phyloP scores from a whole-genome alignment of 35 echinoderm and acorn worm species.

The Apostichopus parvimensis region DNA sequence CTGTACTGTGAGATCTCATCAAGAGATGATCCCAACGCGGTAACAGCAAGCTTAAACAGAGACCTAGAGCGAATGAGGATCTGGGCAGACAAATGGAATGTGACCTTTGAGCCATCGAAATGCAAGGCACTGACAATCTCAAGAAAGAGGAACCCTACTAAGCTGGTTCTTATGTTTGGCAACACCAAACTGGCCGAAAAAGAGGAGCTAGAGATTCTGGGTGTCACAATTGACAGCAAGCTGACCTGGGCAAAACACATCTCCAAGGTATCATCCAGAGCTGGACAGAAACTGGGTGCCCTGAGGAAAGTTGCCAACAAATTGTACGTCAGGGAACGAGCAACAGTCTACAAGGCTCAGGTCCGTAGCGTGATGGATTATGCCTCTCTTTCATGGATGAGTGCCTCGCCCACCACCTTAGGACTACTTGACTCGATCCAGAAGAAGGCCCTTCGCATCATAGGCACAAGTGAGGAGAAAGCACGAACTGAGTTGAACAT shows the following conservation, averaged over 20 bases:
- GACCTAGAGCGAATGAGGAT: conserved; percentile 38
- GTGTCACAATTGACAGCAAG: neutral
- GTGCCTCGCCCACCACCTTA: too few relatives aligned
- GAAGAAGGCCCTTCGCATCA: too few relatives aligned
- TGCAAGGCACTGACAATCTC: conserved; percentile 51
- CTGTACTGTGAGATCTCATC: neutral
- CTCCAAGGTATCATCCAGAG: neutral
- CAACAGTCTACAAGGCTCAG: too few relatives aligned
- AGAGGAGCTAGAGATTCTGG: conserved; percentile 19
- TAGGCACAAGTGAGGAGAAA: too few relatives aligned
- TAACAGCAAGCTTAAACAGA: conserved; percentile 53
- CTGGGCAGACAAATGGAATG: conserved; percentile 8
- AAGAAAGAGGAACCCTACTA: conserved; percentile 32
- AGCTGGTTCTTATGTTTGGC: conserved; percentile 10
- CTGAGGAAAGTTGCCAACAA: neutral
- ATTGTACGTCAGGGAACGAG: neutral
- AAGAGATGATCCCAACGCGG: neutral
- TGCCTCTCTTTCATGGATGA: too few relatives aligned
- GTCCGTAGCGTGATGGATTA: too few relatives aligned
- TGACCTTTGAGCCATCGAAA: conserved; percentile 56
- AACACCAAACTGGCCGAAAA: neutral
- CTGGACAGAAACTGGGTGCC: too few relatives aligned
- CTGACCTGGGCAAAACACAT: neutral
- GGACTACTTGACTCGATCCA: too few relatives aligned
- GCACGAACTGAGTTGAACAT: neutral